Evolutionary conservation across 64 coral and sea anemone species (phyloP).

Genomic region (Porites australiensis): DNA sequence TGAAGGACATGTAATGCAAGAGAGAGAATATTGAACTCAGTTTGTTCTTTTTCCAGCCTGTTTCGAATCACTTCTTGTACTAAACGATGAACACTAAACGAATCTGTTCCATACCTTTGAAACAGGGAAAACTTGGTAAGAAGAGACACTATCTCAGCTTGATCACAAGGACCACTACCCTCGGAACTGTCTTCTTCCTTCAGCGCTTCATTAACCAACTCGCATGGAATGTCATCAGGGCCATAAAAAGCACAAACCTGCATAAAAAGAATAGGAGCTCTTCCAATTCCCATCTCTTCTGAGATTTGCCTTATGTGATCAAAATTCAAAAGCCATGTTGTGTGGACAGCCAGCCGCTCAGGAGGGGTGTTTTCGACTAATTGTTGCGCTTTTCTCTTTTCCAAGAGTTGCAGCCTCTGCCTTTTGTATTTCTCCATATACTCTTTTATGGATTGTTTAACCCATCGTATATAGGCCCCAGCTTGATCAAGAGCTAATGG

Average conservation of each 20-base stretch:
- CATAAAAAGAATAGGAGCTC: constrained; percentile 63
- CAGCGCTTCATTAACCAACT: constrained; percentile 76
- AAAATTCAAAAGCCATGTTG: constrained; percentile 82
- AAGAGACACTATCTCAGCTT: constrained; percentile 54
- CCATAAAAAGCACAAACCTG: constrained; percentile 70
- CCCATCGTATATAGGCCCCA: constrained; percentile 58
- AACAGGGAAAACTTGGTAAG: constrained; percentile 91
- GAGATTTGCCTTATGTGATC: constrained; percentile 24
- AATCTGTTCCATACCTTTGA: constrained; percentile 54
- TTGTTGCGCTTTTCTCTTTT: background rate
- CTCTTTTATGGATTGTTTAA: constrained; percentile 27
- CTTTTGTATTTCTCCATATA: constrained; percentile 71
- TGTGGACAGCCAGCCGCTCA: constrained; percentile 71
- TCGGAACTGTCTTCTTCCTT: background rate
- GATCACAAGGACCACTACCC: background rate
- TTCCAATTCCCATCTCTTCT: constrained; percentile 38
- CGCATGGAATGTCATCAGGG: constrained; percentile 83
- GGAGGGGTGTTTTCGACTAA: background rate
- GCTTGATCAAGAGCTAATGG: constrained; percentile 82
- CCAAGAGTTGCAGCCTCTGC: constrained; percentile 59
- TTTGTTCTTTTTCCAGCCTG: constrained; percentile 17
- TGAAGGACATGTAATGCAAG: constrained; percentile 62
- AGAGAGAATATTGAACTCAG: background rate
- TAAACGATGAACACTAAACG: constrained; percentile 78
- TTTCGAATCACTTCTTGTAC: constrained; percentile 85